Evolutionary conservation across 2,113 vertebrate genomes (phyloP).

Genomic region (Seriola rivoliana): DNA sequence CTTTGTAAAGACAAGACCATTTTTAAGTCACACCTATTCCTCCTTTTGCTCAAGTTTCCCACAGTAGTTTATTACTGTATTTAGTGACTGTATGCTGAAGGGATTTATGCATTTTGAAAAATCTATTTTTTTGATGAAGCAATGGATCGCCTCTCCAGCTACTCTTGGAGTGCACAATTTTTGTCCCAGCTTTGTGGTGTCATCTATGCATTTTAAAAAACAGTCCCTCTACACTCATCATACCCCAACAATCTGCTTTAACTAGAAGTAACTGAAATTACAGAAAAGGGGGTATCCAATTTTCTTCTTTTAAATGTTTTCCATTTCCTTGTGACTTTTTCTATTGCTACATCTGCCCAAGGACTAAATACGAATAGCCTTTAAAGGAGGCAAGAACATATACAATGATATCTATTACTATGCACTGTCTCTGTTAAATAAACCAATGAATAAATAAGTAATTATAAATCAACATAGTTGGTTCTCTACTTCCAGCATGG

Average conservation of each 20-base stretch:
- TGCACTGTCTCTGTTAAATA: not conserved
- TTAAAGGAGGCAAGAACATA: not conserved
- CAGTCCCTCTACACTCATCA: not conserved
- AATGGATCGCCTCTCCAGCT: too few relatives aligned
- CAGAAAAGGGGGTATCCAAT: not conserved
- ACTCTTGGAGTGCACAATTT: too few relatives aligned
- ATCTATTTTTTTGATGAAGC: too few relatives aligned
- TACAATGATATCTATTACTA: not conserved
- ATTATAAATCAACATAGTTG: not conserved
- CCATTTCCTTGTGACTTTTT: not conserved
- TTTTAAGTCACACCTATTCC: not conserved
- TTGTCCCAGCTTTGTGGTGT: not conserved
- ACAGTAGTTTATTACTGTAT: not conserved
- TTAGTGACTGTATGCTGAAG: not conserved
- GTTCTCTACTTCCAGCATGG: conserved; percentile 4
- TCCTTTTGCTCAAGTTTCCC: not conserved
- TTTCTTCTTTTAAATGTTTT: not conserved
- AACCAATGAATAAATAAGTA: conserved; percentile 18
- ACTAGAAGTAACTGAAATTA: not conserved
- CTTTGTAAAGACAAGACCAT: not conserved
- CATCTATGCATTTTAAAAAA: not conserved
- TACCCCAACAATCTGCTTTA: not conserved
- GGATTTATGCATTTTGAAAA: not conserved
- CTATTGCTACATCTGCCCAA: not conserved
- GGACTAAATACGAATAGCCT: not conserved